Conservation (phyloP, 2,113 vertebrate species). For the Nettapus auritus region DNA sequence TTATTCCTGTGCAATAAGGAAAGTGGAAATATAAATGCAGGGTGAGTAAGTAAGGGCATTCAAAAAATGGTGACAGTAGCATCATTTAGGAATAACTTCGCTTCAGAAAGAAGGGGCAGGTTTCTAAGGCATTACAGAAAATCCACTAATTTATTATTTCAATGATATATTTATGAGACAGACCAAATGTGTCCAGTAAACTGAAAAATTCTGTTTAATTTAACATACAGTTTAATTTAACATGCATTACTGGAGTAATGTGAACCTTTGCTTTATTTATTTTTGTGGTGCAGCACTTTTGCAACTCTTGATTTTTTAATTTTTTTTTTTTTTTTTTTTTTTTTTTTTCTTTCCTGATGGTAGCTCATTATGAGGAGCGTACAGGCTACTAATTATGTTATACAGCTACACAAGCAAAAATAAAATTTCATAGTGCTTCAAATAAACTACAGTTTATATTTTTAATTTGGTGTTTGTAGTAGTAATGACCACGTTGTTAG, state of each 20-base stretch:
- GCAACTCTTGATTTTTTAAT: background rate
- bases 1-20: background rate
- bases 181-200: background rate
- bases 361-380: background rate
- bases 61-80: background rate
- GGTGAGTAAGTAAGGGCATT: background rate
- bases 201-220: background rate
- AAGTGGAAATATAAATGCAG: background rate
- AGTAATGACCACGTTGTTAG: background rate
- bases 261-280: constrained; percentile 18
- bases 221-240: background rate
- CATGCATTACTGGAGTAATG: background rate
- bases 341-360: background rate
- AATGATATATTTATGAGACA: background rate
- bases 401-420: background rate
- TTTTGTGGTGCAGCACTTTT: background rate
- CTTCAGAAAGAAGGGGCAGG: background rate
- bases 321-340: background rate
- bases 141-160: background rate
- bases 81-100: background rate
- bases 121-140: background rate
- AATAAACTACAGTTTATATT: background rate
- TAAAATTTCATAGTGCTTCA: background rate
- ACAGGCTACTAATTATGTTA: background rate
- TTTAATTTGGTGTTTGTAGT: background rate